These are phyloP conservation scores for Strix aluco DNA, from an alignment of 2,113 vertebrate species.

Conservation along the genomic window DNA sequence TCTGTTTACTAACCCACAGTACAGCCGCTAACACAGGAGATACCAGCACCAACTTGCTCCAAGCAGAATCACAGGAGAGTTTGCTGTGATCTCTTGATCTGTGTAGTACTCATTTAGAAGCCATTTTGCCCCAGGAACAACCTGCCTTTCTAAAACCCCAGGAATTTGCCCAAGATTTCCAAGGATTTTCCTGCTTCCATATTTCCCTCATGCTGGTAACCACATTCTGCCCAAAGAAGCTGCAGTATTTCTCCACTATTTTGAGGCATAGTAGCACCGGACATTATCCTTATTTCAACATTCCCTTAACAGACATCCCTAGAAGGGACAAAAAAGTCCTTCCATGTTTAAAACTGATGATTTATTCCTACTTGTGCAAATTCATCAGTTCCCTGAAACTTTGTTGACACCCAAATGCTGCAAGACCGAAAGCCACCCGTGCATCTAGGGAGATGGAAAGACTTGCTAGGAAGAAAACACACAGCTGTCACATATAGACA, in stretches of 20 bases:
- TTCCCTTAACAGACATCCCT: neutral
- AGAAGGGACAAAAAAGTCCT: neutral
- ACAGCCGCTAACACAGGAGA: neutral
- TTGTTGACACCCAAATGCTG: neutral
- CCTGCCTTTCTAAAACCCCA: neutral
- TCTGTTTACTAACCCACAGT: neutral
- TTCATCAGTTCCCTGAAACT: neutral
- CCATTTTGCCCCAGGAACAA: neutral
- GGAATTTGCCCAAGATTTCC: neutral
- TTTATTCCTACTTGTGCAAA: neutral
- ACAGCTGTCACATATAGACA: neutral
- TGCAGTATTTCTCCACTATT: neutral
- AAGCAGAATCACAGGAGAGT: accelerated
- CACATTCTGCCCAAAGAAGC: neutral
- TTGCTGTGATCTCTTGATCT: neutral
- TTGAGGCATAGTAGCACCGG: neutral
- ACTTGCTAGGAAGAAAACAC: neutral
- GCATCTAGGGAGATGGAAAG: neutral
- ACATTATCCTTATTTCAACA: neutral
- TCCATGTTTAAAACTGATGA: neutral
- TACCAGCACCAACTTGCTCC: neutral
- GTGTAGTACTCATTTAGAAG: neutral
- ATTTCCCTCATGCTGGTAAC: neutral
- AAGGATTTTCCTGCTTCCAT: neutral
- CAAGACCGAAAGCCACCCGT: accelerated